Conservation (phyloP, 2,797 vertebrate genomes). For the Pangasius macronema region DNA sequence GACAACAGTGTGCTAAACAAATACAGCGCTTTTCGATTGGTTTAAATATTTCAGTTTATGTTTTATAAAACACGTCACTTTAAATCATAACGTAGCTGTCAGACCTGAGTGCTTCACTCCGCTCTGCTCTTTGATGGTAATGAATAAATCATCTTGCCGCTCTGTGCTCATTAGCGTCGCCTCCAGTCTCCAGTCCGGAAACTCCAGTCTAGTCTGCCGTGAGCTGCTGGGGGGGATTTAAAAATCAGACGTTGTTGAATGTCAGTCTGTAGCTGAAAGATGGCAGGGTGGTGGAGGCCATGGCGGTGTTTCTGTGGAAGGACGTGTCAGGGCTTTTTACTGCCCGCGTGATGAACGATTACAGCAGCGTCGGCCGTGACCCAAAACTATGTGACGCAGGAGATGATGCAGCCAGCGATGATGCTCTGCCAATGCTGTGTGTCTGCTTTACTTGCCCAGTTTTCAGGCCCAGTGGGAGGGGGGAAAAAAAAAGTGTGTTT, state of each 20-base stretch:
- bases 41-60: not conserved
- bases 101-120: not conserved
- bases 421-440: not conserved
- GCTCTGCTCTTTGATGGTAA: constrained; percentile 33
- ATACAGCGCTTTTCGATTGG: not conserved
- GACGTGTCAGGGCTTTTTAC: constrained; percentile 25
- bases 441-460: not conserved
- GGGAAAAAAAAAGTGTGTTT: too few relatives aligned
- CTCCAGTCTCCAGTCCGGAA: constrained; percentile 33
- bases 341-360: constrained; percentile 26
- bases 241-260: constrained; percentile 36
- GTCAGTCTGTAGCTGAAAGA: constrained; percentile 39
- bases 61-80: not conserved
- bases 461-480: not conserved
- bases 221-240: constrained; percentile 38
- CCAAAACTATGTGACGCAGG: constrained; percentile 5
- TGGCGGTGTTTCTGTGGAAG: not conserved
- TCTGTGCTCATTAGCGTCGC: constrained; percentile 41
- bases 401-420: not conserved
- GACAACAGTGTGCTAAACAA: not conserved
- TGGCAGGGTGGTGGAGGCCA: constrained; percentile 14
- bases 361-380: not conserved
- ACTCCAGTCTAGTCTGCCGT: constrained; percentile 16
- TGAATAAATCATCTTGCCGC: constrained; percentile 50
- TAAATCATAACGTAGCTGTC: not conserved